Base-by-base conservation (phyloP, 2,113 vertebrate species). In the Plecturocebus donacophilus region DNA sequence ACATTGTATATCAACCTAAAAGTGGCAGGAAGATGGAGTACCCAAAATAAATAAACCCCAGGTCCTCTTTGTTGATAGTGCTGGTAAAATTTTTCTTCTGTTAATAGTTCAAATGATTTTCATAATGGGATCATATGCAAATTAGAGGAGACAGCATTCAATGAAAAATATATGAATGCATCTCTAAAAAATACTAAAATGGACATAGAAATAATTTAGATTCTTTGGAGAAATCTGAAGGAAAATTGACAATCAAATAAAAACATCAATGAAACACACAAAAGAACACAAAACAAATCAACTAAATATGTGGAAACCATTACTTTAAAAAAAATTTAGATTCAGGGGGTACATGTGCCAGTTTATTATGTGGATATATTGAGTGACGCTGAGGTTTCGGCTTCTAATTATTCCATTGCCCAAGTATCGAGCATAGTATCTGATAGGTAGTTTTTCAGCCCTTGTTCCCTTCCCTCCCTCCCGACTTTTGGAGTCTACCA, bases 111-210 rank as follows among this genome's bases (percentile, higher is more conserved):
- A 70, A 38, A n/a, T 64, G 45, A 80, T 30, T 38, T 77, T 92
- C 20, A 91, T 91, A 45, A 87, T 8, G 45, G 25, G 35, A 73
- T 75, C 73, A 45, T 77, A 38, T 88, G 11, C 35, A 71, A 56
- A 11, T 75, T 79, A 32, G 71, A 93, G 35, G 47, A 79, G 45
- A 88, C 54, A 93, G 47, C 38, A 84, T 81, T 80, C 20, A 79
- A 25, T 64, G 12, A 64, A 90, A 95, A 90, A 66, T 56, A 77
- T 77, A 52, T 64, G 52, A 77, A 71, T 85, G 99, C 99, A 96
- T 99, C 99, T 49, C 99, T 99, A 81, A 99, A 99, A 98, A 99
- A 94, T 99, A 99, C 97, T 99, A 99, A 98, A 99, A 98, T 0
- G 99, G 99, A 97, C 99, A 99, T 97, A 99, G 99, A 98, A 96